These are phyloP conservation scores for Schizopygopsis pylzovi DNA, from an alignment of 2,797 vertebrate species.

Conservation along the genomic window DNA sequence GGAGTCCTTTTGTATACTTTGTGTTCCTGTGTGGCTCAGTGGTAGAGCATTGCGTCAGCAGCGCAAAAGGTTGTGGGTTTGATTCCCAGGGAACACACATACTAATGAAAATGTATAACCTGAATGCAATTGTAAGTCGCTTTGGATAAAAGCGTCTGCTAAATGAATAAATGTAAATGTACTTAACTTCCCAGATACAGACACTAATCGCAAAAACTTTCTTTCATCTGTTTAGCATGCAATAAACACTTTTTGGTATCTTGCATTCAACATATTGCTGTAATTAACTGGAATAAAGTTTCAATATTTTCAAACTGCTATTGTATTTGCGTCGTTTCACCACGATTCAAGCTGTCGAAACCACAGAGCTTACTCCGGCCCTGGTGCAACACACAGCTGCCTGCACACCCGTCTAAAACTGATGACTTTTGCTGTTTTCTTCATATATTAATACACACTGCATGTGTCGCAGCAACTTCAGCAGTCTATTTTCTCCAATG, in stretches of 20 bases:
- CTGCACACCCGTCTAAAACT: conserved; percentile 58
- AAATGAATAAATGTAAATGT: too few species aligned
- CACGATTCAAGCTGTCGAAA: conserved; percentile 55
- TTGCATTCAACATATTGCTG: neutral
- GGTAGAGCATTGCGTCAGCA: too few species aligned
- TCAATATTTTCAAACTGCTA: conserved; percentile 33
- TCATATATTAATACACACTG: conserved; percentile 73
- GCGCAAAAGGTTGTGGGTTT: too few species aligned
- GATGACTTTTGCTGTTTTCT: conserved; percentile 75
- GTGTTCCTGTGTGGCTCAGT: too few species aligned
- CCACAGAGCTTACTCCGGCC: conserved; percentile 26
- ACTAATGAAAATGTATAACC: too few species aligned
- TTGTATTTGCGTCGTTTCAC: conserved; percentile 39
- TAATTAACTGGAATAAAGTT: conserved; percentile 11
- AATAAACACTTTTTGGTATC: neutral
- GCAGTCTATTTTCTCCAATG: conserved; percentile 65
- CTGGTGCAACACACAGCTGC: conserved; percentile 50
- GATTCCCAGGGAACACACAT: too few species aligned
- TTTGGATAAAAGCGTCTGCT: too few species aligned
- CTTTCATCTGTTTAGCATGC: neutral
- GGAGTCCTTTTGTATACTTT: neutral
- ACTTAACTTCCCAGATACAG: neutral
- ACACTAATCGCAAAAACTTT: neutral
- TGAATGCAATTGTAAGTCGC: too few species aligned
- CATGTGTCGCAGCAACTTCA: conserved; percentile 60